A percentile compares a stretch with the other conserved stretches of the same genome.
Conservation (phyloP, 2,797 vertebrate species). For the Bryconaethiops microstoma region DNA sequence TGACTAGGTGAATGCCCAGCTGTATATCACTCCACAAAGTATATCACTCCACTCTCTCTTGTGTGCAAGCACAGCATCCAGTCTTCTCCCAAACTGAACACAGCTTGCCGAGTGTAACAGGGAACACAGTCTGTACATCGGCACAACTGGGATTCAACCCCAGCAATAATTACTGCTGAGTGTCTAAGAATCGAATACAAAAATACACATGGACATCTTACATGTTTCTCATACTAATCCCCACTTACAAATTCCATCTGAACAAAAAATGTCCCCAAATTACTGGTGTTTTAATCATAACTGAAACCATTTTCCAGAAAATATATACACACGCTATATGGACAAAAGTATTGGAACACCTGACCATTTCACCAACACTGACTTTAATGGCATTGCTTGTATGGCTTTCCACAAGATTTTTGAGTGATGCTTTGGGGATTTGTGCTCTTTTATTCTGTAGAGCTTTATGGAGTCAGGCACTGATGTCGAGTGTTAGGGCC, state of each 20-base stretch:
- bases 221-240: not conserved
- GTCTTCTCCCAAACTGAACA: not conserved
- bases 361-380: too few species aligned
- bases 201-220: not conserved
- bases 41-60: too few species aligned
- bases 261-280: not conserved
- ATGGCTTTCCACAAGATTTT: too few species aligned
- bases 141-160: not conserved
- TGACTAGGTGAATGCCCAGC: not conserved
- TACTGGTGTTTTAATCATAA: not conserved
- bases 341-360: too few species aligned
- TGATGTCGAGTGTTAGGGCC: too few species aligned
- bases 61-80: not conserved
- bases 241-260: not conserved
- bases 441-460: too few species aligned
- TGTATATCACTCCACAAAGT: not conserved
- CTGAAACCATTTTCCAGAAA: not conserved
- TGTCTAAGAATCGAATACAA: not conserved
- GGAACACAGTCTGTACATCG: not conserved
- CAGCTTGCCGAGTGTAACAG: not conserved
- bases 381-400: too few species aligned
- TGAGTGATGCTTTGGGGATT: too few species aligned
- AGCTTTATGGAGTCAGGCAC: too few species aligned
- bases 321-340: too few species aligned
- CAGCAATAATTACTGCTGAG: not conserved